These are phyloP conservation scores for Oreochromis grahami DNA, from an alignment of 2,797 vertebrate genomes.

Conservation along the genomic window DNA sequence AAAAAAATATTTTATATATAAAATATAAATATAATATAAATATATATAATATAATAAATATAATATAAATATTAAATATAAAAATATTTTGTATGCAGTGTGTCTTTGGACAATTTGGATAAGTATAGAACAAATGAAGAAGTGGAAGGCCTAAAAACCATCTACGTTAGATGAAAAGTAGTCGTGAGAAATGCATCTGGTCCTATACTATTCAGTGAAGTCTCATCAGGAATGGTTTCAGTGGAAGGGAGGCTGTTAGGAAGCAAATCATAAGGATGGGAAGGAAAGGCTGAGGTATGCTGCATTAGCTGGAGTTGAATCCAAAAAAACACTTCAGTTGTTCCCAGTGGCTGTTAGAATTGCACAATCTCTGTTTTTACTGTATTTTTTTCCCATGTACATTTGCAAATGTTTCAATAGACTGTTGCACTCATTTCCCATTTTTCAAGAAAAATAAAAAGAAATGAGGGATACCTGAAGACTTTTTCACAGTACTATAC, in stretches of 20 bases:
- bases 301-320: too few species aligned
- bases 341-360: not conserved
- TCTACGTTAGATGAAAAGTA: not conserved
- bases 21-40: too few species aligned
- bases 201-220: not conserved
- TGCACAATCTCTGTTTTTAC: not conserved
- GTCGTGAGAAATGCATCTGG: not conserved
- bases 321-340: too few species aligned
- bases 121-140: not conserved
- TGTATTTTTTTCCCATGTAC: not conserved
- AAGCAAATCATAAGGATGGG: not conserved
- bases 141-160: not conserved
- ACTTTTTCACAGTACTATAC: not conserved
- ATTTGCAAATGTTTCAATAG: not conserved
- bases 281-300: not conserved
- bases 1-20: too few species aligned
- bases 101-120: not conserved
- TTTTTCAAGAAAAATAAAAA: not conserved
- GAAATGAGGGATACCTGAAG: not conserved
- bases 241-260: not conserved
- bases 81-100: not conserved
- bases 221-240: not conserved
- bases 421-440: not conserved
- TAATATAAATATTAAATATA: too few species aligned
- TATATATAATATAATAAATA: too few species aligned